Percentiles rank a stretch among this genome's conserved stretches.
These are phyloP conservation scores for Sturmia bella DNA, from an alignment of 2,888 invertebrate genomes.

Conservation along the genomic window DNA sequence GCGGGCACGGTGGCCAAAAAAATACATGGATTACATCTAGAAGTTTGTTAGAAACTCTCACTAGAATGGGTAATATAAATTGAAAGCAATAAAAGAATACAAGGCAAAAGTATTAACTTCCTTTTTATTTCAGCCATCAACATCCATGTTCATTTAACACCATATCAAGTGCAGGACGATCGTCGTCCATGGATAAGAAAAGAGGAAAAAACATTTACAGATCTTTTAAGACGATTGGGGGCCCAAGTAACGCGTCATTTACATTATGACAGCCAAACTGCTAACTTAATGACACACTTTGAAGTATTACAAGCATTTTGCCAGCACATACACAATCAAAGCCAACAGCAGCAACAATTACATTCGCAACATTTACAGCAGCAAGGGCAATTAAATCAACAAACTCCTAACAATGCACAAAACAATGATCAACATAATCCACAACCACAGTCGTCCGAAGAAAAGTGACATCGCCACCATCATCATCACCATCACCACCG, in stretches of 20 bases:
- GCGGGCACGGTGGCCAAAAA: slow-evolving; percentile 93
- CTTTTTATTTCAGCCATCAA: slow-evolving; percentile 84
- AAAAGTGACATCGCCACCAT: slow-evolving; percentile 81
- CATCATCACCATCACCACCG: slow-evolving; percentile 71
- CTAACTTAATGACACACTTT: slow-evolving; percentile 89
- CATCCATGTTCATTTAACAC: slow-evolving; percentile 91
- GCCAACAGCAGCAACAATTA: slow-evolving; percentile 74
- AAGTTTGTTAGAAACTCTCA: slow-evolving; percentile 87
- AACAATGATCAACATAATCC: slow-evolving; percentile 73
- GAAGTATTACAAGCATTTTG: slow-evolving; percentile 86
- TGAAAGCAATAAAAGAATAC: neutral
- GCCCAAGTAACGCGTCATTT: slow-evolving; percentile 85
- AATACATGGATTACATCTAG: slow-evolving; percentile 94
- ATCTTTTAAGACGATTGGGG: slow-evolving; percentile 85
- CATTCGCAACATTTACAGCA: slow-evolving; percentile 70
- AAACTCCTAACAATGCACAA: slow-evolving; percentile 65
- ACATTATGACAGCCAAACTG: slow-evolving; percentile 84
- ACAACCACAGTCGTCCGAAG: slow-evolving; percentile 75
- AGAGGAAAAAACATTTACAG: slow-evolving; percentile 90
- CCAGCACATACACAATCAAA: slow-evolving; percentile 80
- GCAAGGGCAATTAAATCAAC: slow-evolving; percentile 71
- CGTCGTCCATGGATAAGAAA: slow-evolving; percentile 91
- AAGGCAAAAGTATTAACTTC: neutral
- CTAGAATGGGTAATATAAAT: slow-evolving; percentile 84
- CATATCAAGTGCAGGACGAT: slow-evolving; percentile 93